Percentiles rank a stretch among this genome's conserved stretches.
These are phyloP conservation scores for Sussaba pulchella DNA, from an alignment of 2,888 invertebrate species.

Conservation along the genomic window DNA sequence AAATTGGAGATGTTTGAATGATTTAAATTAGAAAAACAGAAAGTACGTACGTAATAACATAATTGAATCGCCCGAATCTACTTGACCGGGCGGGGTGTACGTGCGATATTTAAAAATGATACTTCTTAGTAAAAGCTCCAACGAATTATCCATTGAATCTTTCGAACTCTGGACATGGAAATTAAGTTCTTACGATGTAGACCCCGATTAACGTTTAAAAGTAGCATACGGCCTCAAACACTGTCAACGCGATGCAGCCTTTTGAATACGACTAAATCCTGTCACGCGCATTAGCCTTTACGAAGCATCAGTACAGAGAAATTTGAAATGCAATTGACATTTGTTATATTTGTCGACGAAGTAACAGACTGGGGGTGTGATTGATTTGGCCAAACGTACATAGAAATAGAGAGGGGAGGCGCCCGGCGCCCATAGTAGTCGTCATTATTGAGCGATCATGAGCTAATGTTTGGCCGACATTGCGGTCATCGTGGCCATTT, in stretches of 20 bases:
- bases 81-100: too few relatives aligned
- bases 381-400: conserved; percentile 20
- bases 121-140: too few relatives aligned
- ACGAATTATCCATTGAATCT: not conserved
- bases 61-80: too few relatives aligned
- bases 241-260: not conserved
- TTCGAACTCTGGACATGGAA: conserved; percentile 22
- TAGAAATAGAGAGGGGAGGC: not conserved
- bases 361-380: conserved; percentile 33
- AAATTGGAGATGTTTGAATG: too few relatives aligned
- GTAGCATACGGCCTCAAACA: conserved; percentile 1
- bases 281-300: not conserved
- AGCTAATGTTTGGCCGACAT: conserved; percentile 47
- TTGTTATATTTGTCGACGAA: conserved; percentile 40
- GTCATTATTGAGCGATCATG: conserved; percentile 44
- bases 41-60: too few relatives aligned
- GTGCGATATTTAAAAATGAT: too few relatives aligned
- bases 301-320: not conserved
- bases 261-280: not conserved
- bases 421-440: conserved; percentile 17
- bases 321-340: conserved; percentile 1
- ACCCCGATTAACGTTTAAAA: conserved; percentile 49
- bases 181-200: conserved; percentile 10
- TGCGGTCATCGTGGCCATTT: conserved; percentile 21
- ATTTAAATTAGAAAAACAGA: too few relatives aligned